These are phyloP conservation scores for Oryzias celebensis DNA, from an alignment of 2,113 vertebrate genomes.

Conservation along the genomic window DNA sequence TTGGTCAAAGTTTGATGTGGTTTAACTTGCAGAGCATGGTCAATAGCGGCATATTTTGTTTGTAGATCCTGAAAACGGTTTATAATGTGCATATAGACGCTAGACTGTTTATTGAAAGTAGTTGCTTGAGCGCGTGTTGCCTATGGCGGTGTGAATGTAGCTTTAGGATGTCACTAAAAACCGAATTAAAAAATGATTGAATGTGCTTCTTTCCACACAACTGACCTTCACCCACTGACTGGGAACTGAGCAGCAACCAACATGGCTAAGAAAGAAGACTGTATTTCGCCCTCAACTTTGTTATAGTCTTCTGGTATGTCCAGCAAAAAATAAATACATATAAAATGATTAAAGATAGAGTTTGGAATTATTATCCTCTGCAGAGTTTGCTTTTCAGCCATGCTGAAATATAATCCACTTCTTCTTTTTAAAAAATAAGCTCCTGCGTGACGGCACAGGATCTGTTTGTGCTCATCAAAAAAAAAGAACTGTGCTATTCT, in stretches of 20 bases:
- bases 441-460: constrained; percentile 44
- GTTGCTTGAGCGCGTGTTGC: no score
- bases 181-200: not conserved
- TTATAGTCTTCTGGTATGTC: constrained; percentile 30
- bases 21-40: no score
- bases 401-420: constrained; percentile 29
- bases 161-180: not conserved
- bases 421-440: constrained; percentile 45
- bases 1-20: no score
- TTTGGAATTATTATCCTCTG: constrained; percentile 2
- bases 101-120: no score
- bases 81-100: no score
- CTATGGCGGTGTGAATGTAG: not conserved
- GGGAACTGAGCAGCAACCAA: constrained; percentile 10
- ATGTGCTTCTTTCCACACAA: constrained; percentile 1
- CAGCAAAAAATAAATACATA: constrained; percentile 21
- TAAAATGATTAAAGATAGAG: constrained; percentile 23
- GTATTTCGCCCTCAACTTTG: constrained; percentile 21
- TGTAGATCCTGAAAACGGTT: no score
- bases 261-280: constrained; percentile 6
- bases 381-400: constrained; percentile 26
- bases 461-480: constrained; percentile 28
- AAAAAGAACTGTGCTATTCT: constrained; percentile 45
- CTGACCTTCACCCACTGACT: constrained; percentile 12
- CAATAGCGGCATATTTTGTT: no score